Percentiles rank a stretch among this genome's conserved stretches.
Evolutionary conservation across 2,113 vertebrate genomes (phyloP).

Genomic region (Pteropus alecto): DNA sequence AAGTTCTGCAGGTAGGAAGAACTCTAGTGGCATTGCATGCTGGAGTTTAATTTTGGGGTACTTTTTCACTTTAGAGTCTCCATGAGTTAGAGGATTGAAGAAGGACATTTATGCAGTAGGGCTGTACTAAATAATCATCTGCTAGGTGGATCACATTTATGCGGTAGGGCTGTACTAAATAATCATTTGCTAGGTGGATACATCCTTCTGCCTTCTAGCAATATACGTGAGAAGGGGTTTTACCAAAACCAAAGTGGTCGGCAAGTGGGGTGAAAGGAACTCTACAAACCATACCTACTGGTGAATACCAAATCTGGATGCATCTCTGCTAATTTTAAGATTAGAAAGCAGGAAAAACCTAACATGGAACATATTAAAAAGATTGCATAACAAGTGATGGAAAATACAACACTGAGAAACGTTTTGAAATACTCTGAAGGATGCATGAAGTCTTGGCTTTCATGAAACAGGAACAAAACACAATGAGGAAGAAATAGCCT

Average conservation of each 20-base stretch:
- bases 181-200: background rate
- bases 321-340: background rate
- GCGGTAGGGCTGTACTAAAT: background rate
- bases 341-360: background rate
- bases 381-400: background rate
- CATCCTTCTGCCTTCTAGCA: background rate
- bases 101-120: background rate
- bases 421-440: background rate
- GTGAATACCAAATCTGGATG: background rate
- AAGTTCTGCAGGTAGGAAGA: background rate
- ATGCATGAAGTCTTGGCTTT: background rate
- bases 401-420: background rate
- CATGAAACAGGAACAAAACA: background rate
- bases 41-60: background rate
- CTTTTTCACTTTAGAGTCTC: background rate
- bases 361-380: background rate
- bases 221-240: background rate
- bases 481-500: background rate
- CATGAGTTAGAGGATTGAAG: background rate
- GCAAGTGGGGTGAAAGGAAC: background rate
- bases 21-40: background rate
- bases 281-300: background rate
- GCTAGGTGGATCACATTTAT: rapidly evolving
- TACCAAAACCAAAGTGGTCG: background rate
- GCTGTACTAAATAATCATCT: background rate